These are phyloP conservation scores for Bruchidius siliquastri DNA, from an alignment of 2,888 invertebrate genomes.

Conservation along the genomic window DNA sequence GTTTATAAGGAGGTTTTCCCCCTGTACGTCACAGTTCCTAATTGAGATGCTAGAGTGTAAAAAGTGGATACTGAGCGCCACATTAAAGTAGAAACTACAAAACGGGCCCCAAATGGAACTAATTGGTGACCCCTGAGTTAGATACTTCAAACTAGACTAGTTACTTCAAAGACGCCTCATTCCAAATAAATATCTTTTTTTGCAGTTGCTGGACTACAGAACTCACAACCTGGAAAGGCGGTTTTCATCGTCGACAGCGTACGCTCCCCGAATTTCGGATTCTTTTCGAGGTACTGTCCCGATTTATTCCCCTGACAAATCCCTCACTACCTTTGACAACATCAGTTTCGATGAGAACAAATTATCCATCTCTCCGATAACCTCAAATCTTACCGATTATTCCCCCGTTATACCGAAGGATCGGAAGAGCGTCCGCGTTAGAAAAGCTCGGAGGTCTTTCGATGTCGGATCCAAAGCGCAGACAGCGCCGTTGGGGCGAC, in stretches of 20 bases:
- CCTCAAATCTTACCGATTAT: no score
- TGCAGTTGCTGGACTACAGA: conserved; percentile 22
- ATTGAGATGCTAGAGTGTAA: no score
- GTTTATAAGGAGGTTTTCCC: no score
- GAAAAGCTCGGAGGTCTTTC: conserved; percentile 3
- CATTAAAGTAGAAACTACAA: no score
- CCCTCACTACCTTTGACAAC: conserved; percentile 4
- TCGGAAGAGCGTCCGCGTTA: neutral
- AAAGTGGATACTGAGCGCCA: no score
- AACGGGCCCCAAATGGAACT: no score
- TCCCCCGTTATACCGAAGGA: neutral
- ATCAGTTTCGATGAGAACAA: neutral
- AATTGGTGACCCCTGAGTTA: no score
- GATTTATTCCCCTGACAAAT: conserved; percentile 14
- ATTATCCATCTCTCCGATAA: no score
- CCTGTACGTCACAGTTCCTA: no score
- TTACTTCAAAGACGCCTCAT: neutral
- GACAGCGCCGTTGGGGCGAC: conserved; percentile 8
- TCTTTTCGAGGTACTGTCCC: conserved; percentile 18
- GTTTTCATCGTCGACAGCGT: conserved; percentile 16
- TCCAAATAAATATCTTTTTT: conserved; percentile 1
- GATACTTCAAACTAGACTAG: no score
- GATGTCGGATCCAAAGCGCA: conserved; percentile 7
- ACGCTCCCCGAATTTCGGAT: conserved; percentile 16
- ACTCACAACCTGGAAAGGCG: conserved; percentile 23